These are phyloP conservation scores for Mormyrus hasselquistii DNA, from an alignment of 2,797 vertebrate species.

Conservation along the genomic window DNA sequence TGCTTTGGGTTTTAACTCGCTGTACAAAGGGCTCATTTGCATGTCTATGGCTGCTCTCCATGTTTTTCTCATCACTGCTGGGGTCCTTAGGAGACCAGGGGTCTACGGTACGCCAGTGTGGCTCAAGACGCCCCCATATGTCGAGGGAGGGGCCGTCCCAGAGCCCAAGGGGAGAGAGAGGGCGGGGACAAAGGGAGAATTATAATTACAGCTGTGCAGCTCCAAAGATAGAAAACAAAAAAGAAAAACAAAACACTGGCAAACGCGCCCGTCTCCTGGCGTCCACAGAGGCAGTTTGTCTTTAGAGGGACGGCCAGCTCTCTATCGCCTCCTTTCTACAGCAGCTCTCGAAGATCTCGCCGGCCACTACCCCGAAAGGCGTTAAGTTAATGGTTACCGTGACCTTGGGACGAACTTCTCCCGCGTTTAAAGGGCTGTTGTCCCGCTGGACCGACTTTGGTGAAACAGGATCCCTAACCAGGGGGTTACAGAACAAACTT, in stretches of 20 bases:
- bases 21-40: slow-evolving; percentile 38
- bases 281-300: neutral
- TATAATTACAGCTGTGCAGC: neutral
- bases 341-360: neutral
- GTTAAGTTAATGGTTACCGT: neutral
- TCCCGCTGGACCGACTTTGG: neutral
- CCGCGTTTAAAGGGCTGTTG: neutral
- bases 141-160: neutral
- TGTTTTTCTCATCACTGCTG: slow-evolving; percentile 20
- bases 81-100: neutral
- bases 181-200: neutral
- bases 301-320: neutral
- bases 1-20: neutral
- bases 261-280: neutral
- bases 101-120: neutral
- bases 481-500: neutral
- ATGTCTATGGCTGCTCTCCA: slow-evolving; percentile 33
- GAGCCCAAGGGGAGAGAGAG: neutral
- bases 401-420: neutral
- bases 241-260: neutral
- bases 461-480: neutral
- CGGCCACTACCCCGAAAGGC: neutral
- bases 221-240: neutral
- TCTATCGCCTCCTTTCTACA: neutral
- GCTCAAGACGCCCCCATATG: neutral